Conservation (phyloP, 1,140 invertebrate genomes). For the Penaeus japonicus region DNA sequence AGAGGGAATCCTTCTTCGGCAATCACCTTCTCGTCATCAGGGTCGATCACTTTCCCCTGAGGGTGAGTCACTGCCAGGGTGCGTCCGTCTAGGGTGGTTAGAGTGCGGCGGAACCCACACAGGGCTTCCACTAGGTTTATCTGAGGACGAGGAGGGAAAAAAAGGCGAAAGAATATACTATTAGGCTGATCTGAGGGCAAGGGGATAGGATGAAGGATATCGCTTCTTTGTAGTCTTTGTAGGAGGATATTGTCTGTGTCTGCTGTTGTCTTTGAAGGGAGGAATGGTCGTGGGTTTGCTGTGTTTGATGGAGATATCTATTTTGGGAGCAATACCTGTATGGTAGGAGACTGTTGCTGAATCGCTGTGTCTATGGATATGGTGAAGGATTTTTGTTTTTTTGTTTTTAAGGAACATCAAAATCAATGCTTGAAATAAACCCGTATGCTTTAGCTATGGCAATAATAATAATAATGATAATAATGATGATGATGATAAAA, state of each 20-base stretch:
- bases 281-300: neutral
- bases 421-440: too few relatives aligned
- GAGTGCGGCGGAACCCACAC: slow-evolving; percentile 69
- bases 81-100: slow-evolving; percentile 70
- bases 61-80: slow-evolving; percentile 65
- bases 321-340: neutral
- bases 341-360: neutral
- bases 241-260: neutral
- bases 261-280: neutral
- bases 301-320: neutral
- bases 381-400: too few relatives aligned
- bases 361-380: neutral
- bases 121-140: slow-evolving; percentile 68
- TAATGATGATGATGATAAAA: too few relatives aligned
- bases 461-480: too few relatives aligned
- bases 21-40: slow-evolving; percentile 66
- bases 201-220: too few relatives aligned
- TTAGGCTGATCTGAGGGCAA: neutral
- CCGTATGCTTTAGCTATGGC: too few relatives aligned
- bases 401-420: too few relatives aligned
- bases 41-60: slow-evolving; percentile 62
- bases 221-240: too few relatives aligned
- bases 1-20: slow-evolving; percentile 69
- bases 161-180: neutral
- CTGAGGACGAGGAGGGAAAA: neutral